A percentile compares a stretch with the other conserved stretches of the same genome.
Evolutionary conservation across 23 tunicate genomes (phyloP).

Genomic region (Pegea sp.): DNA sequence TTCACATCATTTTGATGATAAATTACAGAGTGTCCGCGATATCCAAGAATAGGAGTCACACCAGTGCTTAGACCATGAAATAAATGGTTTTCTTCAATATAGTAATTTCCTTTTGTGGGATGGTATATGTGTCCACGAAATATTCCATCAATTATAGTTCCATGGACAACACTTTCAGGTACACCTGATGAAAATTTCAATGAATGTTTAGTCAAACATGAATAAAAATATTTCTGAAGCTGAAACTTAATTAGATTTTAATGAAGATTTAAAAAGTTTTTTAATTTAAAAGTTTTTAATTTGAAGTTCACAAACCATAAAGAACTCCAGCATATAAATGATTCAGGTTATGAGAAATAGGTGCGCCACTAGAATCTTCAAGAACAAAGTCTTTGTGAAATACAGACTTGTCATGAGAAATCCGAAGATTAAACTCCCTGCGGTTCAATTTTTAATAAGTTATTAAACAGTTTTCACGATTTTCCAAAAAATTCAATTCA

Average conservation of each 20-base stretch:
- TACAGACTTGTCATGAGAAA: neutral
- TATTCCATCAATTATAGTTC: constrained; percentile 64
- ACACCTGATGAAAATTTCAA: constrained; percentile 11
- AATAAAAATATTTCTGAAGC: no score
- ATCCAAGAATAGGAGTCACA: constrained; percentile 14
- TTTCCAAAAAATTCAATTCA: no score
- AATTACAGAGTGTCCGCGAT: constrained; percentile 65
- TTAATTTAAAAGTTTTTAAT: neutral
- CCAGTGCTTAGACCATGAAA: constrained; percentile 30
- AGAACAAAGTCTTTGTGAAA: neutral
- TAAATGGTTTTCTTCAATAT: constrained; percentile 35
- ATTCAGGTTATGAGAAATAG: neutral
- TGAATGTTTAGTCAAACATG: no score
- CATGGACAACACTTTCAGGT: constrained; percentile 31
- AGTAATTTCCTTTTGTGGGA: constrained; percentile 40
- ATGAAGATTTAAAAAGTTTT: no score
- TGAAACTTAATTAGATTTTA: no score
- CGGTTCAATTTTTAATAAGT: no score
- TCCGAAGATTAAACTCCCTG: no score
- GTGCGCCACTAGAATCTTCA: neutral
- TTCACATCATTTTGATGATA: constrained; percentile 59
- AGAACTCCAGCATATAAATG: neutral
- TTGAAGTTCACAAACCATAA: neutral
- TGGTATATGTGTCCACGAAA: constrained; percentile 59
- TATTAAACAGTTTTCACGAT: no score